Conservation (phyloP, 2,113 vertebrate species). For the Microcebus jonahi region DNA sequence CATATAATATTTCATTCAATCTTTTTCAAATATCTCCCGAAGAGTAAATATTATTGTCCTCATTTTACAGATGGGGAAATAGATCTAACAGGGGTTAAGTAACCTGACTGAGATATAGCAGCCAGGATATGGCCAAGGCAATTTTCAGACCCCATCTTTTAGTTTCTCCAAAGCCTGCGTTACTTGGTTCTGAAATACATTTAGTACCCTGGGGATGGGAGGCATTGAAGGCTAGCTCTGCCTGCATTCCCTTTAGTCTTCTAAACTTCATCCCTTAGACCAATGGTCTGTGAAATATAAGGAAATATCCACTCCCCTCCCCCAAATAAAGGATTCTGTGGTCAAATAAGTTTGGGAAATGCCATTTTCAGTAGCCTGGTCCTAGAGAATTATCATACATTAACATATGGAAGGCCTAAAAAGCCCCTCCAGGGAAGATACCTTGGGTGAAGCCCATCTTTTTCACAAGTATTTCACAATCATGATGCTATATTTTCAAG, state of each 20-base stretch:
- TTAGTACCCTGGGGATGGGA: neutral
- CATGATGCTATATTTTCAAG: neutral
- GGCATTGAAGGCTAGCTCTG: neutral
- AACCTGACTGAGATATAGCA: neutral
- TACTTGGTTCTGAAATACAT: neutral
- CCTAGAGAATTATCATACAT: neutral
- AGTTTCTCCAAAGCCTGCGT: neutral
- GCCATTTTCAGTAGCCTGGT: neutral
- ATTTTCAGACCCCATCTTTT: neutral
- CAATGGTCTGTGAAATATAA: neutral
- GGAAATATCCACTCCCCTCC: neutral
- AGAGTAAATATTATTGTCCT: neutral
- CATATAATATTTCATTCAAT: neutral
- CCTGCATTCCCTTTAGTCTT: neutral
- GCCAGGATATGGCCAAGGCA: neutral
- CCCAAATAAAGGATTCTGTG: neutral
- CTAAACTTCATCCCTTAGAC: neutral
- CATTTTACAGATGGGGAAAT: neutral
- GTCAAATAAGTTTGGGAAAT: neutral
- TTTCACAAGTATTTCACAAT: neutral
- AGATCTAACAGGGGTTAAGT: neutral
- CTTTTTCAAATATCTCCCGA: neutral
- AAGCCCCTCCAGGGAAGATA: neutral
- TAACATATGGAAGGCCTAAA: neutral
- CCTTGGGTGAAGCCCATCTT: neutral